These are phyloP conservation scores for Leistus spinibarbis DNA, from an alignment of 2,888 invertebrate species.

Conservation along the genomic window DNA sequence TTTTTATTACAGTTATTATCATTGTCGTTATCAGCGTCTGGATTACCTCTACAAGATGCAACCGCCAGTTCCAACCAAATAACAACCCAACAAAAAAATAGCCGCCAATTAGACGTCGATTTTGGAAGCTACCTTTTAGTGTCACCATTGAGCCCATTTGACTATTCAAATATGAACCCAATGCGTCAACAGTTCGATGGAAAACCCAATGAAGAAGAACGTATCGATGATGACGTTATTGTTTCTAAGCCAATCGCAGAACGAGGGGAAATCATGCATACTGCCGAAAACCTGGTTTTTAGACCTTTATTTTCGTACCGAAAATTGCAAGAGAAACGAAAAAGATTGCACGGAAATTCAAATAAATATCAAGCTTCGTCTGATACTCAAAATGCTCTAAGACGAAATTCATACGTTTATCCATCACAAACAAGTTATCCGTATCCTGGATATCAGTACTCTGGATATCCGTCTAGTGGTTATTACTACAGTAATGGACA, in stretches of 20 bases:
- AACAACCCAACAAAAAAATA: not conserved
- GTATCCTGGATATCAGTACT: not conserved
- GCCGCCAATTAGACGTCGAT: not conserved
- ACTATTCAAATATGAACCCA: not conserved
- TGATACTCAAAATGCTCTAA: not conserved
- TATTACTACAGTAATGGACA: not conserved
- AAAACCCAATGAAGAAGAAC: not conserved
- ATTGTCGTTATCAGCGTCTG: not conserved
- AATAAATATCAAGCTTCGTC: not conserved
- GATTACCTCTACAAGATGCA: not conserved
- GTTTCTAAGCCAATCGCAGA: not conserved
- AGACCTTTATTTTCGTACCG: conserved; percentile 41
- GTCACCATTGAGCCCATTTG: not conserved
- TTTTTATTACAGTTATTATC: not conserved
- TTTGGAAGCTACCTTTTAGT: not conserved
- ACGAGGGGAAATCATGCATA: conserved; percentile 35
- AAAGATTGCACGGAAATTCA: conserved; percentile 13
- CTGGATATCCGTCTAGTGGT: not conserved
- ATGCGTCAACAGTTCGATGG: not conserved
- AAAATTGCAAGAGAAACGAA: conserved; percentile 22
- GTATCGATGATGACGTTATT: conserved; percentile 24
- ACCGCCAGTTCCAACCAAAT: not conserved
- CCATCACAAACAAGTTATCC: not conserved
- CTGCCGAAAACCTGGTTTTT: conserved; percentile 40
- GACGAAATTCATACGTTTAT: not conserved